These are phyloP conservation scores for Zenarchopterus dispar DNA, from an alignment of 2,797 vertebrate genomes.

Conservation along the genomic window DNA sequence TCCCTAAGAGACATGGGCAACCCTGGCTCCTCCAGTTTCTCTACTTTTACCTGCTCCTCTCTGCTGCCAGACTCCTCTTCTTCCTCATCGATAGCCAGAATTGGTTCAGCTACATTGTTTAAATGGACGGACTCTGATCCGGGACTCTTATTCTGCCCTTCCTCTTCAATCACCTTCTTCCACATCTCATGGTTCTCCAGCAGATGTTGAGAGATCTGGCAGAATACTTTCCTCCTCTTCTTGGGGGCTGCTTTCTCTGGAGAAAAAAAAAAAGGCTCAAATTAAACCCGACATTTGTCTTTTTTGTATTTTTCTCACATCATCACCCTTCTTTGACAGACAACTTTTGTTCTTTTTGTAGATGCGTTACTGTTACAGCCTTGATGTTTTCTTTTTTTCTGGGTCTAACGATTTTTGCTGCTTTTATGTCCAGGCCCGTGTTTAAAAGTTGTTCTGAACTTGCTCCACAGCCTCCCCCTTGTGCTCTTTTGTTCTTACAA, in stretches of 20 bases:
- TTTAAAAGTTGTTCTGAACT: no score
- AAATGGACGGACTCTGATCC: conserved; percentile 75
- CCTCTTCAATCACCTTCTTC: conserved; percentile 94
- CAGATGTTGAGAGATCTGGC: conserved; percentile 95
- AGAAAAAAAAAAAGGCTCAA: background rate
- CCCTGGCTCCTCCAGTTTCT: conserved; percentile 59
- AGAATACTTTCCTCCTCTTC: conserved; percentile 93
- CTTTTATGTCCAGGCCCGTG: no score
- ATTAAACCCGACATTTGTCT: background rate
- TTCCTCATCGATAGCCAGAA: conserved; percentile 93
- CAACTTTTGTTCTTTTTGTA: no score
- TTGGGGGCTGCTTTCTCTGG: conserved; percentile 78
- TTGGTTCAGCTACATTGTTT: conserved; percentile 87
- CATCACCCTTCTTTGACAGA: no score
- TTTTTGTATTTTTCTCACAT: no score
- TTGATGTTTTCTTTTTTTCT: no score
- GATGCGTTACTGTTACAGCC: no score
- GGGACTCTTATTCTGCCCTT: conserved; percentile 79
- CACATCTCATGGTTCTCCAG: conserved; percentile 98
- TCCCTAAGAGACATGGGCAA: conserved; percentile 63
- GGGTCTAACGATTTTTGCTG: no score
- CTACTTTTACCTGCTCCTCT: conserved; percentile 76
- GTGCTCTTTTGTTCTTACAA: no score
- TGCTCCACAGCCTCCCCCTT: no score
- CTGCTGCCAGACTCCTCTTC: conserved; percentile 90